These are phyloP conservation scores for Chrysolina haemoptera DNA, from an alignment of 2,888 invertebrate species.

Conservation along the genomic window DNA sequence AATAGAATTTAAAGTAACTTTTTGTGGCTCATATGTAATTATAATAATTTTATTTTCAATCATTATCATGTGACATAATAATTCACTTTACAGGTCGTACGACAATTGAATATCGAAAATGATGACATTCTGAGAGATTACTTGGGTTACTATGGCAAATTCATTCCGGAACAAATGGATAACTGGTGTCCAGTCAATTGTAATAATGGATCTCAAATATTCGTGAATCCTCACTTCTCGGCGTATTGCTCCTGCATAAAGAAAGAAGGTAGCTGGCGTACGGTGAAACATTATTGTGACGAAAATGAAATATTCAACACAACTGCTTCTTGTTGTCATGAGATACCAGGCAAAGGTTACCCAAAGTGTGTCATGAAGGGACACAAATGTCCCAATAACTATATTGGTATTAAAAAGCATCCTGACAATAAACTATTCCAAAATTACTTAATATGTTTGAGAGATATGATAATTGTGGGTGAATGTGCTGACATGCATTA, in stretches of 20 bases:
- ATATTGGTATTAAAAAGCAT: neutral
- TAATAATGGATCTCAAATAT: neutral
- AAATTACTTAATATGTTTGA: conserved; percentile 12
- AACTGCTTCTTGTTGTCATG: neutral
- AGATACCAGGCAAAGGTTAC: conserved; percentile 11
- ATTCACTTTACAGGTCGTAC: neutral
- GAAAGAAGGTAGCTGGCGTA: neutral
- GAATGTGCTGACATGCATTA: conserved; percentile 8
- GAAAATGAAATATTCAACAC: conserved; percentile 16
- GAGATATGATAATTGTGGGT: conserved; percentile 9
- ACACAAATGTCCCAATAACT: conserved; percentile 8
- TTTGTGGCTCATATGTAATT: too few species aligned
- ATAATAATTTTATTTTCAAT: too few species aligned
- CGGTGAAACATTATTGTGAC: conserved; percentile 5
- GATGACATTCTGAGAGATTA: conserved; percentile 18
- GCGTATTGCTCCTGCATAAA: conserved; percentile 21
- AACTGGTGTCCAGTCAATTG: conserved; percentile 20
- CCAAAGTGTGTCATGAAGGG: neutral
- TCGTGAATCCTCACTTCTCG: conserved; percentile 6
- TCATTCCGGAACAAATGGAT: conserved; percentile 8
- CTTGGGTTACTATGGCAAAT: conserved; percentile 21
- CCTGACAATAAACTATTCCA: conserved; percentile 9
- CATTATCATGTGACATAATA: too few species aligned
- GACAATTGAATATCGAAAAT: neutral
- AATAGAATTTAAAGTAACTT: too few species aligned